Percentiles rank a stretch among this genome's conserved stretches.
These are phyloP conservation scores for Pelodiscus sinensis DNA, from an alignment of 2,113 vertebrate genomes.

Conservation along the genomic window DNA sequence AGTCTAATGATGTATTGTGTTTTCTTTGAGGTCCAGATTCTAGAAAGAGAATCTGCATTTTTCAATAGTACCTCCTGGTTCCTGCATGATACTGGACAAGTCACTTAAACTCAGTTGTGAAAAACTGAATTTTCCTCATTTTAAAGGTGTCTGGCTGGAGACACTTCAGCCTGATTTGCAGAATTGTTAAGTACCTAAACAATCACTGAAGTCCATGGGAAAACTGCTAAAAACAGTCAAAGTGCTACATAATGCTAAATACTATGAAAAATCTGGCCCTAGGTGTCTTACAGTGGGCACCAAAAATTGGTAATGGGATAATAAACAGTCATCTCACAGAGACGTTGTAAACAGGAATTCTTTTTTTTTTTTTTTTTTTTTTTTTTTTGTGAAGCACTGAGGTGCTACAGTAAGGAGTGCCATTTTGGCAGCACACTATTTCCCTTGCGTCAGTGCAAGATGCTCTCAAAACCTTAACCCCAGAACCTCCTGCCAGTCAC, in stretches of 20 bases:
- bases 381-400: neutral
- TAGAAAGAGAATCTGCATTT: neutral
- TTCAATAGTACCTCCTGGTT: neutral
- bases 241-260: neutral
- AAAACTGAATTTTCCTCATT: neutral
- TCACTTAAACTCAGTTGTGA: neutral
- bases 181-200: neutral
- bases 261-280: neutral
- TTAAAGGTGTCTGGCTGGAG: neutral
- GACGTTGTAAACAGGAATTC: neutral
- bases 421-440: neutral
- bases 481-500: neutral
- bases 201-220: neutral
- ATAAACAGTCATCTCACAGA: neutral
- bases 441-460: neutral
- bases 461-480: neutral
- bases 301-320: neutral
- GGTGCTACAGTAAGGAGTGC: neutral
- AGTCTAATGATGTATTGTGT: neutral
- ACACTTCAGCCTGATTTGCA: neutral
- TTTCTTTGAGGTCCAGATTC: neutral
- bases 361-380: no score
- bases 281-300: neutral
- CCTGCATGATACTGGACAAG: neutral
- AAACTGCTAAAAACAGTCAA: neutral